Evolutionary conservation across 2,113 vertebrate genomes (phyloP).

Genomic region (Phrynosoma blainvillii): DNA sequence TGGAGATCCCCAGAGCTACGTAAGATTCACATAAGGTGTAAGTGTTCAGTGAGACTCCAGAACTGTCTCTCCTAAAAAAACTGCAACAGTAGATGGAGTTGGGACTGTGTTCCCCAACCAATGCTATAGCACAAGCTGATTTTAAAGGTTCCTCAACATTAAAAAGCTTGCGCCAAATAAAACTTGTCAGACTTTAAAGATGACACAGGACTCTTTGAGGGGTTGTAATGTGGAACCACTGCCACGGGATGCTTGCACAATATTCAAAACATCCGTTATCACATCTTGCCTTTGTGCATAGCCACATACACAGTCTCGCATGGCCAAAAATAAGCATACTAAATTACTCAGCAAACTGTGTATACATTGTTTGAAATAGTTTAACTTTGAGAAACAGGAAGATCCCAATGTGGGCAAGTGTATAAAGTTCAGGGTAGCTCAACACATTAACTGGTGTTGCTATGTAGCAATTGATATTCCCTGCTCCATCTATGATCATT

Average conservation of each 20-base stretch:
- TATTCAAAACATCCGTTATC: not conserved
- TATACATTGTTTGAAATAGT: not conserved
- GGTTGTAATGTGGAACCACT: too few species aligned
- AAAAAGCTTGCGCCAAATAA: not conserved
- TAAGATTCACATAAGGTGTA: not conserved
- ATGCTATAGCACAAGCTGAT: not conserved
- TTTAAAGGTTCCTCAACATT: not conserved
- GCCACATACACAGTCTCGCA: too few species aligned
- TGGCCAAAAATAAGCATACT: too few species aligned
- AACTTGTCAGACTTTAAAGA: not conserved
- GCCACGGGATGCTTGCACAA: too few species aligned
- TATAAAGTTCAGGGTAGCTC: not conserved
- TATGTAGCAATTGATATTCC: not conserved
- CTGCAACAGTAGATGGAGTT: too few species aligned
- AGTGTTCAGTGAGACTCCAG: not conserved
- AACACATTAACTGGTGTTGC: not conserved
- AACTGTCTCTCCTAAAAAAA: too few species aligned
- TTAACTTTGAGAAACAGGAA: not conserved
- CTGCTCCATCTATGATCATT: not conserved
- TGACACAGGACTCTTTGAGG: too few species aligned
- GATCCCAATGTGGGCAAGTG: not conserved
- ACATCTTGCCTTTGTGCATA: not conserved
- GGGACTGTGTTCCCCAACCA: not conserved
- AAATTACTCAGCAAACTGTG: not conserved
- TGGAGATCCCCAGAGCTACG: not conserved